A percentile compares a stretch with the other conserved stretches of the same genome.
Evolutionary conservation across 2,888 invertebrate species (phyloP).

Genomic region (Eustalomyia histrio): DNA sequence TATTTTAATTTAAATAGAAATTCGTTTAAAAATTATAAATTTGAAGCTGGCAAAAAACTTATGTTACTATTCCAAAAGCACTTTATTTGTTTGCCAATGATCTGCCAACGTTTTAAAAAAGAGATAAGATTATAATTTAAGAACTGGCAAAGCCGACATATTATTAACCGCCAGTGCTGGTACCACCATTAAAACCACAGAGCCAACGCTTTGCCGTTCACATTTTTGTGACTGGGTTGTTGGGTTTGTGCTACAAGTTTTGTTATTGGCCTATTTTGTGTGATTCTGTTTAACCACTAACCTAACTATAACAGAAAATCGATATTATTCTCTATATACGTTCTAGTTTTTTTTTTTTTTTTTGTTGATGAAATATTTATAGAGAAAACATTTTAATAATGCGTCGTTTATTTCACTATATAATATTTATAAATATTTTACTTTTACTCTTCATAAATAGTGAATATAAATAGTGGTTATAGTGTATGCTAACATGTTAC

Average conservation of each 20-base stretch:
- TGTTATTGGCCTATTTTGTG: constrained; percentile 4
- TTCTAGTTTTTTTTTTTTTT: background rate
- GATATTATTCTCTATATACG: background rate
- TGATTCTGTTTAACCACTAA: constrained; percentile 1
- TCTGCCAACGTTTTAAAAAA: too few relatives aligned
- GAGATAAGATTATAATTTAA: too few relatives aligned
- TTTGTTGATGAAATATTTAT: background rate
- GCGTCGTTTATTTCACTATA: constrained; percentile 30
- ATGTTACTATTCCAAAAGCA: too few relatives aligned
- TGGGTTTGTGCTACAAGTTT: background rate
- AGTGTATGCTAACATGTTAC: background rate
- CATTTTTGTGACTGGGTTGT: background rate
- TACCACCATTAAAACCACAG: too few relatives aligned
- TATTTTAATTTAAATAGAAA: too few relatives aligned
- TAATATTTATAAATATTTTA: constrained; percentile 37
- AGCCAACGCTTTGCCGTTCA: too few relatives aligned
- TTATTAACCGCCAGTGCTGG: too few relatives aligned
- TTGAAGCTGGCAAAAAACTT: too few relatives aligned
- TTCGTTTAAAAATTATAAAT: too few relatives aligned
- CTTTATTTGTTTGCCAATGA: too few relatives aligned
- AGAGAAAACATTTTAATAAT: constrained; percentile 27
- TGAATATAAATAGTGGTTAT: constrained; percentile 14
- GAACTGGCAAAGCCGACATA: too few relatives aligned
- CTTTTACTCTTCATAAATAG: constrained; percentile 31
- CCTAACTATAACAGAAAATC: constrained; percentile 6